Evolutionary conservation across 2,888 invertebrate species (phyloP), one percentile per base, ranked within the genome.

Genomic region (Pemphredon lugubris): DNA sequence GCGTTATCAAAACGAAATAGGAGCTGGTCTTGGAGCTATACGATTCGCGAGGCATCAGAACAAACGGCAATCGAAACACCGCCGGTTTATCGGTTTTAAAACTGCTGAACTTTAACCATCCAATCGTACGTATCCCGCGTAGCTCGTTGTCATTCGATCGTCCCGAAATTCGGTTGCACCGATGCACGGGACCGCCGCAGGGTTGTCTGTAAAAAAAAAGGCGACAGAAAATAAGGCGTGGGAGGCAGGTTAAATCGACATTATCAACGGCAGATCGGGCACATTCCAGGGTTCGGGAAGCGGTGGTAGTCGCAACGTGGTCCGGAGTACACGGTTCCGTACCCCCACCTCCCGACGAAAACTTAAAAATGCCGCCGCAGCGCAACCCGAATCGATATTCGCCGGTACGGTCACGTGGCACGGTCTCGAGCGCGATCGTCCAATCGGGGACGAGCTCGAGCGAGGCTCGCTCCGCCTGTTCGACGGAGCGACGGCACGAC

Each of bases 311-410:
- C 75, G 77, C 81, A 79, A 77, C 79, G 82, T 81, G 81, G 77
- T 79, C 75, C 66, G 74, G 68, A 75, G 69, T 75, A 69, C 73
- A 72, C 80, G 65, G 85, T 84, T 75, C 86, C 82, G 81, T 86
- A 83, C 81, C 88, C 88, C 85, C 81, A 67, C 75, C 66, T 40
- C 79, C 54, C 77, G 75, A 76, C 85, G 89, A 90, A 90, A 94
- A 94, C 92, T 94, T 94, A 94, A 94, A 94, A 94, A 94, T 94
- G 93, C 94, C 94, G 94, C 94, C 94, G 94, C 93, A 92, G 92
- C 92, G 92, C 92, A 83, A 92, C 93, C 93, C 93, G 94, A 94
- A 94, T 94, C 94, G 93, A 94, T 94, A 94, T 92, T 92, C 92
- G 92, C 87, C 88, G 87, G 84, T 83, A 77, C 69, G 79, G 91